Conservation (phyloP, 2,113 vertebrate species). For the Saccopteryx bilineata region DNA sequence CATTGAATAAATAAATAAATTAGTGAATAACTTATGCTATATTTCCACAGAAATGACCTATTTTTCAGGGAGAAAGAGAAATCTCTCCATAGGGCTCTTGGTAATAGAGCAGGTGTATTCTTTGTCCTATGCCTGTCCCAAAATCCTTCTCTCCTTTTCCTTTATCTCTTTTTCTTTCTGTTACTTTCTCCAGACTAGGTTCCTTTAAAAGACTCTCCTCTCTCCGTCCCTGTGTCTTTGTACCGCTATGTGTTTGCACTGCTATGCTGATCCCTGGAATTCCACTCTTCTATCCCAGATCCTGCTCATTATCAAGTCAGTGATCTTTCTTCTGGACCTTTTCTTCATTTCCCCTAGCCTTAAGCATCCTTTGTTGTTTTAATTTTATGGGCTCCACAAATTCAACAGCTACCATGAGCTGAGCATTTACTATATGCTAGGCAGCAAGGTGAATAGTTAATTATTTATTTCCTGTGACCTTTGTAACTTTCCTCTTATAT, state of each 20-base stretch:
- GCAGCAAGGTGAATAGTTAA: background rate
- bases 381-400: background rate
- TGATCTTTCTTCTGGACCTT: background rate
- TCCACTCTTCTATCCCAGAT: background rate
- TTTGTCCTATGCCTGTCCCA: background rate
- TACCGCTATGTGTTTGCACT: background rate
- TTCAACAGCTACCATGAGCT: background rate
- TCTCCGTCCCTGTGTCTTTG: background rate
- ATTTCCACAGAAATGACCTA: background rate
- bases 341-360: background rate
- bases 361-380: background rate
- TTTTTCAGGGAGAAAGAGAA: background rate
- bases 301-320: background rate
- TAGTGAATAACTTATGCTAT: background rate
- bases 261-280: background rate
- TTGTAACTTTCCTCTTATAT: constrained; percentile 14
- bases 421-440: background rate
- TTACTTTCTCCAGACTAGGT: background rate
- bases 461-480: background rate
- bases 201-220: background rate
- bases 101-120: background rate
- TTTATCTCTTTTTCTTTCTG: background rate
- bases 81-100: background rate
- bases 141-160: background rate
- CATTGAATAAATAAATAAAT: background rate